Base-by-base conservation (phyloP, 1,140 invertebrate genomes). In the Limonius californicus region DNA sequence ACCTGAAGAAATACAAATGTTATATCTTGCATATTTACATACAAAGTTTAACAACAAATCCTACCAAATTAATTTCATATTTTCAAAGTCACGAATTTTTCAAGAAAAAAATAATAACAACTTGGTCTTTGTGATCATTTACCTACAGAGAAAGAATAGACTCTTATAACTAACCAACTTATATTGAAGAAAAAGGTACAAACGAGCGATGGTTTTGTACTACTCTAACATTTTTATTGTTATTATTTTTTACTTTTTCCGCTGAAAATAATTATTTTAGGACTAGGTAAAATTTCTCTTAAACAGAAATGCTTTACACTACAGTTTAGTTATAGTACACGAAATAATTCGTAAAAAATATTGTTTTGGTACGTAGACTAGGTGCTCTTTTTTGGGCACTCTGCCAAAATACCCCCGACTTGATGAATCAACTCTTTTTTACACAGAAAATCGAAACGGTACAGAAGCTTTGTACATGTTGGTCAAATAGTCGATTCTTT, bases 401-500 rank as follows among this genome's bases (percentile, higher is more conserved):
- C 57, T 58, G 66, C 63, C 65, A 67, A 67, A 64, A 57, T 56
- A 67, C 66, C 60, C 58, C 57, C 57, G 62, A 70, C 65, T 66
- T 69, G 59, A 60, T 63, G 61, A 67, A 67, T 62, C 53, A 65
- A 59, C 64, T 66, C 57, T 64, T 62, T 56, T 57, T 63, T 63
- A 60, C 67, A 68, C 65, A 69, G 63, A 69, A 68, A 70, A 69
- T 62, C 65, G 54, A 54, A 66, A 66, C 60, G 55, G 47, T 63
- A 71, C 68, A 68, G 53, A 59, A 68, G 68, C 62, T 73, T 72
- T 72, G 66, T 72, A 73, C 69, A 71, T 50, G 45, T 50, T 50
- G 45, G 45, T 50, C 45, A 50, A 18, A 50, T 50, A 50, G 19
- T 50, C 42, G 45, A 54, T 66, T 66, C 68, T 63, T 66, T 73